Percentiles rank a stretch among this genome's conserved stretches.
These are phyloP conservation scores for Hydrotaea diabolus DNA, from an alignment of 2,888 invertebrate species.

Conservation along the genomic window DNA sequence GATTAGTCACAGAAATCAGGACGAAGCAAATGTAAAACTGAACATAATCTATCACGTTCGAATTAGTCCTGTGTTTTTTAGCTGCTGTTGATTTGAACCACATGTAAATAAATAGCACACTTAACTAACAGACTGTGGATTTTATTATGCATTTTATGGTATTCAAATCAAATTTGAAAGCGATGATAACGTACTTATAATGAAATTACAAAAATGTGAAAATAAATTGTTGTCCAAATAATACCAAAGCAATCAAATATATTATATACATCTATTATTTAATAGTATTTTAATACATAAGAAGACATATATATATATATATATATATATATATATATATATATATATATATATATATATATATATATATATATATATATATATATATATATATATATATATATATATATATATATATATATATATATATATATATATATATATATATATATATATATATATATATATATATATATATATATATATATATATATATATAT, in stretches of 20 bases:
- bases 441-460: conserved; percentile 31
- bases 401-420: conserved; percentile 38
- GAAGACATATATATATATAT: conserved; percentile 36
- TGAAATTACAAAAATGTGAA: too few species aligned
- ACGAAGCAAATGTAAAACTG: too few species aligned
- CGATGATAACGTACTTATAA: too few species aligned
- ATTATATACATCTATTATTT: conserved; percentile 58
- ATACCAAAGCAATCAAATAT: conserved; percentile 20
- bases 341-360: conserved; percentile 41
- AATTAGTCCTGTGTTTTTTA: too few species aligned
- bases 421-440: conserved; percentile 40
- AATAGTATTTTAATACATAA: conserved; percentile 55
- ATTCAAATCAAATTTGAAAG: too few species aligned
- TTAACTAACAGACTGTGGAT: too few species aligned
- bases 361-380: conserved; percentile 41
- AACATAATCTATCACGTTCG: too few species aligned
- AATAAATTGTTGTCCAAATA: background rate
- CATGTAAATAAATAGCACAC: too few species aligned
- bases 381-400: conserved; percentile 40
- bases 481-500: conserved; percentile 33
- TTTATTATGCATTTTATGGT: too few species aligned
- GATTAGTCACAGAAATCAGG: too few species aligned
- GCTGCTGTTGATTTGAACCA: too few species aligned
- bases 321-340: conserved; percentile 33
- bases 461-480: conserved; percentile 35